Percentiles rank a stretch among this genome's conserved stretches.
Conservation (phyloP, 2,797 vertebrate genomes). For the Pseudotriccus pelzelni region DNA sequence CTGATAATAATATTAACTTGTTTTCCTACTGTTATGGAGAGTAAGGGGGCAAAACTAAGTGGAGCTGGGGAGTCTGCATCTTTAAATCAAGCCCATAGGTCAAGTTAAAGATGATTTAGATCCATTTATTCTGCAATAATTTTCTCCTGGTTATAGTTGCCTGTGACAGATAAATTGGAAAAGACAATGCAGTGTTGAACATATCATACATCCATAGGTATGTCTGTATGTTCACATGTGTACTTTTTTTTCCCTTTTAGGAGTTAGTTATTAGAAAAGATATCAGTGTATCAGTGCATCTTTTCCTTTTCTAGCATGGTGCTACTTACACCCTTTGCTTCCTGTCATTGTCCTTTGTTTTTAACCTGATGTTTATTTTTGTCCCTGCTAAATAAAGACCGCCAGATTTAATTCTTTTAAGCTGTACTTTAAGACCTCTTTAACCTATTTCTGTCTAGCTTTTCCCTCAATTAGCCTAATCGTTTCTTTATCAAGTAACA, state of each 20-base stretch:
- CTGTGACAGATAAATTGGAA: not conserved
- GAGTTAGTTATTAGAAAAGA: not conserved
- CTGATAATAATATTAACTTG: not conserved
- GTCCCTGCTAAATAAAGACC: conserved; percentile 53
- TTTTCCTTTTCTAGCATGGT: not conserved
- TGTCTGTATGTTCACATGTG: not conserved
- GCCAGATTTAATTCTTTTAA: conserved; percentile 57
- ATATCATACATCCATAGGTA: not conserved
- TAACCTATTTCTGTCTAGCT: conserved; percentile 67
- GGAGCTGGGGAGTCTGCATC: not conserved
- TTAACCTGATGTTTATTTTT: conserved; percentile 60
- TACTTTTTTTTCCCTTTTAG: not conserved
- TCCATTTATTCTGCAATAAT: not conserved
- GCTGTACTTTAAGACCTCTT: conserved; percentile 54
- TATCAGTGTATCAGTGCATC: not conserved
- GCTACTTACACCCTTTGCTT: conserved; percentile 18
- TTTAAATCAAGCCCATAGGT: not conserved
- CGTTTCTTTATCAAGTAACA: conserved; percentile 54
- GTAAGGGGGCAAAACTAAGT: not conserved
- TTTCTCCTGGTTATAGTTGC: not conserved
- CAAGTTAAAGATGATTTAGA: not conserved
- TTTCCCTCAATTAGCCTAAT: conserved; percentile 67
- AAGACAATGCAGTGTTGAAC: not conserved
- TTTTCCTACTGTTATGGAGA: not conserved
- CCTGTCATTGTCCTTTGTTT: conserved; percentile 50